phyloP scores from a whole-genome alignment of 2,113 vertebrate genomes.

The Crocuta crocuta region DNA sequence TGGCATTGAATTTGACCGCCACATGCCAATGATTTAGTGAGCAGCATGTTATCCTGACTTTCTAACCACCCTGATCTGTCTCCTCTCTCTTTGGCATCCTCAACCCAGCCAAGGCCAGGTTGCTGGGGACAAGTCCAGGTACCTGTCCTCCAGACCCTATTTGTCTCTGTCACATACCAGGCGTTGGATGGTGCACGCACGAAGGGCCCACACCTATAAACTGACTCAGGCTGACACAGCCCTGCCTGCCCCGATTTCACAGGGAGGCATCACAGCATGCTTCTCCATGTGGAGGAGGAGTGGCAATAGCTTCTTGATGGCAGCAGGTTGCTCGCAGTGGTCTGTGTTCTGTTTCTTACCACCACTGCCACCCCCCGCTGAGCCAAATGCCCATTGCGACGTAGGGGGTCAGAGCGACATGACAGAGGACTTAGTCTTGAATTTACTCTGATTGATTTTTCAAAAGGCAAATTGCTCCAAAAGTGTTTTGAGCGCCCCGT shows the following conservation, averaged over 20 bases:
- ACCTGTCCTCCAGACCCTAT: background rate
- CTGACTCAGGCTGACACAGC: background rate
- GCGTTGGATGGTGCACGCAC: background rate
- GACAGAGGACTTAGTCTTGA: background rate
- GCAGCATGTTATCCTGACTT: background rate
- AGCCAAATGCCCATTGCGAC: background rate
- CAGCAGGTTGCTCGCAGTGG: background rate
- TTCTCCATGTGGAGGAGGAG: background rate
- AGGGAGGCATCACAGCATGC: background rate
- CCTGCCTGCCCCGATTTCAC: fast-evolving
- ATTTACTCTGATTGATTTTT: background rate
- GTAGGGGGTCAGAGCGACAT: background rate
- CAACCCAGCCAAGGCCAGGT: background rate
- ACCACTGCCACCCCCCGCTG: background rate
- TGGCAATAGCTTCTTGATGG: background rate
- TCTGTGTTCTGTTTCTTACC: background rate
- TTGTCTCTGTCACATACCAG: background rate
- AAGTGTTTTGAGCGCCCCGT: background rate
- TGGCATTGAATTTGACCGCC: background rate
- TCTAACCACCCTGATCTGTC: background rate
- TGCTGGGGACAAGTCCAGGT: background rate
- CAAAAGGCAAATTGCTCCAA: background rate
- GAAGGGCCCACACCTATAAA: background rate
- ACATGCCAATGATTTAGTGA: background rate
- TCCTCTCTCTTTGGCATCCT: background rate